Evolutionary conservation across 2,113 vertebrate species (phyloP), one percentile per base, ranked within the genome.

Genomic region (Fukomys damarensis): DNA sequence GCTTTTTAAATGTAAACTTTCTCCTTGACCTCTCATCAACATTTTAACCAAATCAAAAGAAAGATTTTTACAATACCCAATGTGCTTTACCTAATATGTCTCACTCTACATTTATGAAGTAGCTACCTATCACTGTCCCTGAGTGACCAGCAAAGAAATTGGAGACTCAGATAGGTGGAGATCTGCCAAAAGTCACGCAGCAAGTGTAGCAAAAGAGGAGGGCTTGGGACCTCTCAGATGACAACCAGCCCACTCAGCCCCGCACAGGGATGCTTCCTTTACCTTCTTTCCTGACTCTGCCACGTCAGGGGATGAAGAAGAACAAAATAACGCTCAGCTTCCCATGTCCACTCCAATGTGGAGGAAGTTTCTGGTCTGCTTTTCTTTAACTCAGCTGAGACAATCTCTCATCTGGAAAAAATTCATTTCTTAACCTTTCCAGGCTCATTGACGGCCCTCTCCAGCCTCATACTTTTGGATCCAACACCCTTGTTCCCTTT

Each of bases 331-430:
- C 28, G 46, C 11, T 52, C 49, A 80, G 17, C 86, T 77, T 86
- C 66, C 43, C 13, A 16, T 9, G 30, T 52, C 28, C n/a, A 61
- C 59, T 14, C 56, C 59, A 95, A 14, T 58, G 14, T 77, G 70
- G 11, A 63, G 32, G 38, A 12, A 76, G 80, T 30, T 54, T 87
- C 63, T 92, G 77, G 46, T 56, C 35, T 76, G 59, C n/a, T 90
- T 92, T 91, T 6, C 32, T 89, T 94, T 59, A 93, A 68, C 76
- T 94, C 76, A 35, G 58, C n/a, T 58, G 52, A 98, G 87, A 93
- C 80, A 81, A 96, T 93, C 30, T 79, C 66, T 96, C 94, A 97
- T 96, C 86, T 96, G 91, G 91, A 92, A 98, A 97, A 93, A 83
- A 95, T 94, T 93, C 72, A 63, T 93, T 96, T 83, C 86, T 89